Evolutionary conservation across 1,140 invertebrate species (phyloP), one percentile per base, ranked within the genome.

Genomic region (Bombus impatiens): DNA sequence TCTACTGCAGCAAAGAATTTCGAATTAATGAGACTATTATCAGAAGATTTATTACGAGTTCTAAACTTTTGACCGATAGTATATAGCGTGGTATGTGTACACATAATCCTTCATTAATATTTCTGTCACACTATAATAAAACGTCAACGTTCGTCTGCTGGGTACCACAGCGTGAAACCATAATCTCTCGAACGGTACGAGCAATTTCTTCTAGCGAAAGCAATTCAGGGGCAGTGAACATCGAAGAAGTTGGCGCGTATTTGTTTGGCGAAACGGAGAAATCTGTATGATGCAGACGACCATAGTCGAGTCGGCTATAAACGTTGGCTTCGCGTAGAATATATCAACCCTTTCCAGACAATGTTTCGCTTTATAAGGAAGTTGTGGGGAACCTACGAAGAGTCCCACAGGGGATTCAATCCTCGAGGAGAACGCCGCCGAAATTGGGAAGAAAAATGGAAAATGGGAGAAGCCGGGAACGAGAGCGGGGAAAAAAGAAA

Each of bases 401-500:
- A 47, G 62, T 82, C 62, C 71, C 32, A 42, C 42, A 22, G 8
- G 70, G 79, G 47, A 75, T 76, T 76, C 59, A 59, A 82, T 82
- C 42, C 84, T 57, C 62, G 12, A 59, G 62, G 79, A 81, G 71
- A 53, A 74, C 59, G 70, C n/a, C 10, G 57, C 57, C 83, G 83
- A 85, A 85, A 85, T 85, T 85, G 83, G 80, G 83, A 72, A 80
- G 83, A 85, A 85, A 40, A 78, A 80, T 65, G 78, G 72, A 85
- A 40, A 47, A 62, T n/a, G 37, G 74, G 15, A 67, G n/a, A 32
- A 35, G 76, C 67, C 37, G 18, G 32, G 18, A 77, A 1, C 10
- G n/a, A 40, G 18, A n/a, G 28, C 2, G 71, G 10, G 1, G n/a
- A 62, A 37, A 53, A 37, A 59, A 32, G 65, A 35, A 35, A 67